Base-by-base conservation (phyloP, 2,888 invertebrate species). In the Linyphia triangularis region DNA sequence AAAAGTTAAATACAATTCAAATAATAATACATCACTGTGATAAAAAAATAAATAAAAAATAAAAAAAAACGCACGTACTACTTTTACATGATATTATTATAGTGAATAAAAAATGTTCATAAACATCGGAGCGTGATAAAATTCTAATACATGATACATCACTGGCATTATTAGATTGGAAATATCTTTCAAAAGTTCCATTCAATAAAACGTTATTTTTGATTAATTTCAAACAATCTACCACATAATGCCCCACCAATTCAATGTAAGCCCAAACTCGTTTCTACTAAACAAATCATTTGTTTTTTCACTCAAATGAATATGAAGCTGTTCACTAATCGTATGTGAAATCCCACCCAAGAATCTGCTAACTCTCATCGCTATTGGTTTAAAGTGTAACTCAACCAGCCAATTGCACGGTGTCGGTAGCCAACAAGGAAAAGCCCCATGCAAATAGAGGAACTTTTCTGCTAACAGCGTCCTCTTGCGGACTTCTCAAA, bases 261-360 rank as follows among this genome's bases (percentile, higher is more conserved):
- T 73, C 40, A 79, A 40, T 67, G 30, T 16, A 19, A 37, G 16
- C 79, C 13, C 7, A 72, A 73, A 28, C 65, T 57, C 4, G 37
- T 79, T 51, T 30, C 16, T 73, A 51, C 16, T 16, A 51, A n/a
- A 16, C n/a, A 26, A 63, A 73, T 61, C 72, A 79, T 86, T 78
- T 82, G 75, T 88, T 82, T 82, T 77, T 22, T 7, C 13, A 9
- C 30, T 57, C 61, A 79, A 84, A 84, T 89, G 70, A 84, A 84
- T 89, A 89, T 84, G 83, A 77, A 88, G 77, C 59, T 73, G 59
- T 61, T 82, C 26, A 77, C 30, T 88, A 89, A 89, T 89, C 84
- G 65, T 89, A 84, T 89, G 89, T 84, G 83, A 89, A 84, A 79
- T 79, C 82, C 78, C 84, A 59, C 89, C 84, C 84, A 77, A 33